Base-by-base conservation (phyloP, 2,113 vertebrate genomes). In the Chloebia gouldiae region DNA sequence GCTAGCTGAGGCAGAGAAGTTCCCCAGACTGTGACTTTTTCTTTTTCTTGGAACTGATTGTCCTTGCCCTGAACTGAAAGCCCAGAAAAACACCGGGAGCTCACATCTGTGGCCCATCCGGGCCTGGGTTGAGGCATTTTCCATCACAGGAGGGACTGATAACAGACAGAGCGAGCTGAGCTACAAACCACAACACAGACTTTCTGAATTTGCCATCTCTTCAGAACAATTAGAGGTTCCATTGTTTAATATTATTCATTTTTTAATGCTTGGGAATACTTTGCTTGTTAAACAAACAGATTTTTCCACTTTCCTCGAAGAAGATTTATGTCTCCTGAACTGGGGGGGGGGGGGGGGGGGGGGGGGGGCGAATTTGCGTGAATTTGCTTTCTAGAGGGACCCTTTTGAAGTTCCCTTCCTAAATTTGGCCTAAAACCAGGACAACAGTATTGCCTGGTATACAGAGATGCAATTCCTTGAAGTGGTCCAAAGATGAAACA, bases 311-410 rank as follows among this genome's bases (percentile, higher is more conserved):
- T 78, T 51, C 20, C 30, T 63, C 5, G 0, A 42, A n/a, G 19
- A 6, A 63, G 17, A n/a, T 51, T 40, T 51, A 42, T 42, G 8
- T 19, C 59, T 39, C 24, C 59, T 17, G 5, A 27, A 28, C 37
- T 42, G 18, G 13, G 33, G 22, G 5, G 17, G 4, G 2, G 40
- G 14, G 40, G 39, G 39, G 39, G n/a, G n/a, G 39, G 5, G 33
- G 4, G 17, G 3, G 4, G n/a, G n/a, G n/a, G n/a, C n/a, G n/a
- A 39, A 39, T 39, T 8, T 0, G 0, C 59, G 28, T 63, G 18
- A 78, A 42, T 63, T 40, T 78, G 2, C 14, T 63, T 40, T 25
- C 44, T 50, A 25, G 35, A 19, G 10, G 35, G 6, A 77, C 16
- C 2, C 2, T 22, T 61, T 63, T 35, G 35, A 63, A 40, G 10